Evolutionary conservation across 53 echinoderm and acorn worm species (phyloP).

Genomic region (Actinopyga echinites): DNA sequence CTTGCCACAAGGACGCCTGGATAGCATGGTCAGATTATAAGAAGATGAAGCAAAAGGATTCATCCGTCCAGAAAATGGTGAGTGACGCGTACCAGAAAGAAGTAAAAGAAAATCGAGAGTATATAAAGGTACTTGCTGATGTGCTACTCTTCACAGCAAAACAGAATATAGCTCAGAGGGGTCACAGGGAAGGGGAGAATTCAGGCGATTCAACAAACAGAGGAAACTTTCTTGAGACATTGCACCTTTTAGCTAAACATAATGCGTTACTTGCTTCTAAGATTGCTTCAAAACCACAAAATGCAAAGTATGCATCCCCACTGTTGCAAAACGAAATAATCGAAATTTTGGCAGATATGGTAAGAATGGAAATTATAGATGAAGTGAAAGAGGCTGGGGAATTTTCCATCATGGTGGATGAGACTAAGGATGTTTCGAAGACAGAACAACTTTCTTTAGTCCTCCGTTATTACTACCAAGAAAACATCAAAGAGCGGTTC

Average conservation of each 20-base stretch:
- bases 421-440: slow-evolving; percentile 45
- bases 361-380: slow-evolving; percentile 35
- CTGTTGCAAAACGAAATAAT: slow-evolving; percentile 43
- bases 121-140: slow-evolving; percentile 38
- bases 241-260: neutral
- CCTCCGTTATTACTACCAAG: slow-evolving; percentile 23
- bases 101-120: slow-evolving; percentile 29
- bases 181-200: slow-evolving; percentile 34
- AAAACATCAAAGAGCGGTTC: neutral
- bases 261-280: neutral
- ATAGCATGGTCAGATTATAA: slow-evolving; percentile 35
- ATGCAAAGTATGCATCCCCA: slow-evolving; percentile 47
- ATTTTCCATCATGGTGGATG: slow-evolving; percentile 45
- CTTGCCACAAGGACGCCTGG: slow-evolving; percentile 33
- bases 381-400: slow-evolving; percentile 43
- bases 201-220: neutral
- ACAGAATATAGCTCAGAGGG: slow-evolving; percentile 44
- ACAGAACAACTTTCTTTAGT: slow-evolving; percentile 39
- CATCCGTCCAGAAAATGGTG: slow-evolving; percentile 1
- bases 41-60: slow-evolving; percentile 28
- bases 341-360: slow-evolving; percentile 32
- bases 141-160: slow-evolving; percentile 42
- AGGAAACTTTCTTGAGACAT: neutral
- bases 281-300: slow-evolving; percentile 10
- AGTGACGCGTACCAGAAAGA: slow-evolving; percentile 27